Evolutionary conservation across 2,797 vertebrate genomes (phyloP), one percentile per base, ranked within the genome.

Genomic region (Jordanella pulchra): DNA sequence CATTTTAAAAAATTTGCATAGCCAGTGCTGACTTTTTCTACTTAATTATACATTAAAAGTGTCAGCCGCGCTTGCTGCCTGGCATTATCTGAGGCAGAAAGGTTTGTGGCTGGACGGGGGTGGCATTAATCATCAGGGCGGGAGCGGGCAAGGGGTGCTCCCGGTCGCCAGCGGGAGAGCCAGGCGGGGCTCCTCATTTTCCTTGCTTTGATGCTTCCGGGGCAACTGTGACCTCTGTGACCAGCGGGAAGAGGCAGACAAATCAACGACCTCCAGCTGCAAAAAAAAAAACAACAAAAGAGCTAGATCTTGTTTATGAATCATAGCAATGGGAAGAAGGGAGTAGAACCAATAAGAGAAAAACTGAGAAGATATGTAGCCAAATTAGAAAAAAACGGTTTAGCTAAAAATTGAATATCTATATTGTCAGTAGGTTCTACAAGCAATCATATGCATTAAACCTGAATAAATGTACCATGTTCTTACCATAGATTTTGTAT

Each of bases 41-140:
- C 98, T 99, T 98, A 99, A 99, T 99, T 99, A 99, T 99, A 99
- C 97, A 99, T 99, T 99, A 99, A 99, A 99, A 98, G 98, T 99
- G 98, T 99, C 97, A 98, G 96, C 95, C 94, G 91, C 85, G 95
- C 96, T 97, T 97, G 97, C 97, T 97, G 97, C 95, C 95, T 99
- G 97, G 97, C 96, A 98, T 98, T 99, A 99, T 99, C 97, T 99
- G 96, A 93, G 80, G 96, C 95, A 97, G 97, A 98, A 99, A 99
- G 97, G 97, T 98, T 99, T 98, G 97, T 97, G 97, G 97, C 97
- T 97, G 98, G 97, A 97, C 96, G 93, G 95, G 93, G 92, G 95
- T 96, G 96, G 96, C 96, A 99, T 99, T 99, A 99, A 99, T 99
- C 98, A 99, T 96, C 95, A 96, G 91, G 91, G 92, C 90, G 86